Evolutionary conservation across 2,113 vertebrate genomes (phyloP), one percentile per base, ranked within the genome.

Genomic region (Colius striatus): DNA sequence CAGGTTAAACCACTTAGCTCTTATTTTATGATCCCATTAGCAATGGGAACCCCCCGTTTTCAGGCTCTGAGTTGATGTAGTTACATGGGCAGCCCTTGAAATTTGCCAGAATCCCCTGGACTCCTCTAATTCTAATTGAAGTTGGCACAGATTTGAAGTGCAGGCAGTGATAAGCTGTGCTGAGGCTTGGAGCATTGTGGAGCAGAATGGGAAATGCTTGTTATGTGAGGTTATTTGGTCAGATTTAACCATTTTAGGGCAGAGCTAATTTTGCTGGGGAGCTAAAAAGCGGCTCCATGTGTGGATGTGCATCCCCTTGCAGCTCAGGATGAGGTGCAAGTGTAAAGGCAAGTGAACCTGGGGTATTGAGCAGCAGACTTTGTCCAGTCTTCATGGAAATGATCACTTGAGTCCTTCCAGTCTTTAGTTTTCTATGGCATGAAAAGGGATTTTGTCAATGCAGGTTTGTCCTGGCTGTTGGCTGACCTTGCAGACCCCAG

Each of bases 101-200:
- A 88, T 89, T 95, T 96, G 92, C 94, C 94, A 93, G 93, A 93
- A 90, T 94, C 95, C 96, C 89, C 95, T 70, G 83, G 94, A 61
- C 88, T 92, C 90, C 65, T 26, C 82, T 93, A 81, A 84, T 90
- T 92, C 48, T 94, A 90, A 96, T 94, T 90, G 92, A 68, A 92
- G 90, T 50, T 97, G 95, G 96, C 94, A 94, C 83, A 16, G 5
- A 38, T 88, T 6, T 74, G 88, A 75, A 93, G 9, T 2, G 77
- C 90, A 90, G 90, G 95, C 93, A 75, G 93, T 0, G 92, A 96
- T 92, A 96, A 95, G 93, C 93, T 90, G 92, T 41, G 57, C 62
- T 47, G 53, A 92, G 62, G 80, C 88, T 77, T 72, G 85, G 79
- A 96, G 90, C 91, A 19, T 3, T 79, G 91, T 9, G 6, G n/a